A percentile compares a stretch with the other conserved stretches of the same genome.
phyloP scores from a whole-genome alignment of 2,113 vertebrate genomes.

The Anhinga rufa region DNA sequence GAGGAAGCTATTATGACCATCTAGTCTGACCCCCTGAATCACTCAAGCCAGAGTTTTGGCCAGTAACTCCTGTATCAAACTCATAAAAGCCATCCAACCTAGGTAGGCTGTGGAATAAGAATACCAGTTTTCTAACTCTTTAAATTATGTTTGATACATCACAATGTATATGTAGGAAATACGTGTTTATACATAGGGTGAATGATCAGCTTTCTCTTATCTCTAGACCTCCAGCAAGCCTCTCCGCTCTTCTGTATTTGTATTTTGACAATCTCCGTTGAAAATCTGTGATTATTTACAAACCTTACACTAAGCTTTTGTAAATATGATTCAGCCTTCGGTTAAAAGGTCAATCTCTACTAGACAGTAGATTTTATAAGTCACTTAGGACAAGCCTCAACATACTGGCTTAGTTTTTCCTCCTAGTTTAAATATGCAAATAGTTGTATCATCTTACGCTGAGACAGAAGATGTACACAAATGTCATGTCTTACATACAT shows the following conservation, averaged over 20 bases:
- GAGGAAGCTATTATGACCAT: not conserved
- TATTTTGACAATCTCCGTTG: not conserved
- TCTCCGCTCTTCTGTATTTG: fast-evolving
- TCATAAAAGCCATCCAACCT: not conserved
- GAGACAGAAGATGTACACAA: fast-evolving
- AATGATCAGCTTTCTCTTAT: not conserved
- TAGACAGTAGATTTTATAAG: not conserved
- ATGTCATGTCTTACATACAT: fast-evolving
- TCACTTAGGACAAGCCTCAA: not conserved
- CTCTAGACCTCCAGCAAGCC: not conserved
- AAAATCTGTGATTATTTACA: not conserved
- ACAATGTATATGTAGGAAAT: fast-evolving
- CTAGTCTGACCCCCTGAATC: not conserved
- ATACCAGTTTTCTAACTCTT: not conserved
- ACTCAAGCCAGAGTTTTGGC: not conserved
- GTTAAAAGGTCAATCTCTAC: not conserved
- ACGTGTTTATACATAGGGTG: fast-evolving
- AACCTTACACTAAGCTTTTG: not conserved
- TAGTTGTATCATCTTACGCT: fast-evolving
- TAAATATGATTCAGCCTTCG: not conserved
- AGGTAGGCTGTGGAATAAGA: not conserved
- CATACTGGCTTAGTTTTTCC: not conserved
- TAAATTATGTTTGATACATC: fast-evolving
- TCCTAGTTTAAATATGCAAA: not conserved
- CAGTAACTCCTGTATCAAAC: not conserved